phyloP scores from a whole-genome alignment of 2,797 vertebrate species.

The Alauda arvensis region DNA sequence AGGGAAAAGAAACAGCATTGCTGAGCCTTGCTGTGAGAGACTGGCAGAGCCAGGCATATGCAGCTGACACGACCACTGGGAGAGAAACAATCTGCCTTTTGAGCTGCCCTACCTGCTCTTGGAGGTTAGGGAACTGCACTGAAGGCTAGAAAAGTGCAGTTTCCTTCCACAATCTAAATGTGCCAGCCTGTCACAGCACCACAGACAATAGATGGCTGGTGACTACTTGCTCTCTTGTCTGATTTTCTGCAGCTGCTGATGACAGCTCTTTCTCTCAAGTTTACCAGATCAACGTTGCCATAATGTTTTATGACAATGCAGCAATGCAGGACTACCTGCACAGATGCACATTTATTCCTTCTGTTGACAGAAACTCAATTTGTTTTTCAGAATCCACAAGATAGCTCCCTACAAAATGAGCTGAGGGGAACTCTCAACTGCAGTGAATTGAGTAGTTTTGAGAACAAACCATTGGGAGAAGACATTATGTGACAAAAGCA shows the following conservation, averaged over 20 bases:
- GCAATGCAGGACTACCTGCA: not conserved
- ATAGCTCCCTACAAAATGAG: not conserved
- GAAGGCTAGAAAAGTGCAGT: not conserved
- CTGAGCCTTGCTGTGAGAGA: not conserved
- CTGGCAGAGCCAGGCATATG: not conserved
- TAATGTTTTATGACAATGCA: slow-evolving; percentile 8
- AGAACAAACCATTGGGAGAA: not conserved
- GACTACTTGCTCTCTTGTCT: not conserved
- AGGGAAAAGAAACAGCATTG: not conserved
- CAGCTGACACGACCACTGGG: not conserved
- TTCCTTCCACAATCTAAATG: not conserved
- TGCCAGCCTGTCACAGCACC: not conserved
- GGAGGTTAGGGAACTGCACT: not conserved
- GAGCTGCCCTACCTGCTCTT: not conserved
- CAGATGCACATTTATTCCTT: not conserved
- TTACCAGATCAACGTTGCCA: not conserved
- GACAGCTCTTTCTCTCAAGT: slow-evolving; percentile 11
- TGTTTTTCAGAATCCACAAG: not conserved
- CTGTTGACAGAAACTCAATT: slow-evolving; percentile 3
- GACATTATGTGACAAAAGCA: not conserved
- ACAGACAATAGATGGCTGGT: not conserved
- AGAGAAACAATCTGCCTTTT: not conserved
- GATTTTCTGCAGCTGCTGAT: not conserved
- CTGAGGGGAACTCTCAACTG: not conserved
- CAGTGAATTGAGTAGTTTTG: not conserved